phyloP scores from a whole-genome alignment of 2,113 vertebrate genomes.

The Orientallactaga bullata region DNA sequence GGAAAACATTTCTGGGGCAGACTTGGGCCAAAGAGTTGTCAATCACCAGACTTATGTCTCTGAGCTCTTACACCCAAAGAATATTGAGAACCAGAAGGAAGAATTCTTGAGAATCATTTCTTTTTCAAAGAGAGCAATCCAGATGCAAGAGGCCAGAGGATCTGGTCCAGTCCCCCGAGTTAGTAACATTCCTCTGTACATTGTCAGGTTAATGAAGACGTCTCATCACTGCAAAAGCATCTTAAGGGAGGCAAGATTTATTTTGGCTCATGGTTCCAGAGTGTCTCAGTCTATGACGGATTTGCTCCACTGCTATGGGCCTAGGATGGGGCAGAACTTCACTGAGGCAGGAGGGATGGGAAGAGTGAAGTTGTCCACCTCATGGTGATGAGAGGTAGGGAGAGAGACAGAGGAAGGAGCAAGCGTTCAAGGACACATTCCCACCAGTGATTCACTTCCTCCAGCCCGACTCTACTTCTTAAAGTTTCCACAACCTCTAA shows the following conservation, averaged over 20 bases:
- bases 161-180: background rate
- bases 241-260: background rate
- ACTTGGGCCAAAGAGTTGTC: slow-evolving; percentile 78
- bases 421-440: background rate
- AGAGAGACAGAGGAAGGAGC: background rate
- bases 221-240: background rate
- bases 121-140: slow-evolving; percentile 4
- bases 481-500: background rate
- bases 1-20: slow-evolving; percentile 79
- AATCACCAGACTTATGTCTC: slow-evolving; percentile 64
- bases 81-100: slow-evolving; percentile 63
- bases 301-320: background rate
- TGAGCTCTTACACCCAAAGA: slow-evolving; percentile 53
- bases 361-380: background rate
- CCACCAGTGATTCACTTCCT: background rate
- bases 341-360: background rate
- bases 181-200: background rate
- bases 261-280: background rate
- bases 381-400: background rate
- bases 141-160: background rate
- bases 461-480: background rate
- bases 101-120: slow-evolving; percentile 49
- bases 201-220: background rate
- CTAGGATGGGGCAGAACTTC: background rate
- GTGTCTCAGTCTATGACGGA: background rate